A percentile compares a stretch with the other conserved stretches of the same genome.
phyloP scores from a whole-genome alignment of 2,797 vertebrate species.

The Mus caroli region DNA sequence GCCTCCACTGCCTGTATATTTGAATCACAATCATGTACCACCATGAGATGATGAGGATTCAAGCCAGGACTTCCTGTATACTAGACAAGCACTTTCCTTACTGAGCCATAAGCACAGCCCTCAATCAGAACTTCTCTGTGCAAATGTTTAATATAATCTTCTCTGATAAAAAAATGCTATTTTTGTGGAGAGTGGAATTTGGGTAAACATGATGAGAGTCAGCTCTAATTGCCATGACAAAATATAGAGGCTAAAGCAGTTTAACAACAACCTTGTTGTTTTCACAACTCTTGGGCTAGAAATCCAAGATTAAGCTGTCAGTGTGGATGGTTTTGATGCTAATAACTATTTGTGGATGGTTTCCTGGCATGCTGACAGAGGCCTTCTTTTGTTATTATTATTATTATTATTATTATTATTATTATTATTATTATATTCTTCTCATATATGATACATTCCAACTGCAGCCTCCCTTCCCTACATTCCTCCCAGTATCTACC shows the following conservation, averaged over 20 bases:
- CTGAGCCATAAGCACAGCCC: background rate
- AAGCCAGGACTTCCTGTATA: background rate
- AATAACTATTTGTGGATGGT: background rate
- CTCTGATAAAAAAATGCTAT: background rate
- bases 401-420: background rate
- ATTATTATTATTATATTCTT: background rate
- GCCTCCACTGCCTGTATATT: background rate
- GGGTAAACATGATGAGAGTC: background rate
- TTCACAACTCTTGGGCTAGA: background rate
- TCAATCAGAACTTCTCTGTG: background rate
- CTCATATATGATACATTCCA: background rate
- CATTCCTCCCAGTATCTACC: background rate
- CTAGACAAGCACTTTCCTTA: background rate
- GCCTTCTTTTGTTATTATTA: background rate
- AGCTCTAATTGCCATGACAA: background rate
- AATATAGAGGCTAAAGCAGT: background rate
- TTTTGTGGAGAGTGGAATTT: background rate
- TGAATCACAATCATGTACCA: background rate
- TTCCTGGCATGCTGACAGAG: background rate
- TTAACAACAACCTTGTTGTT: constrained; percentile 3
- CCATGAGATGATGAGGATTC: background rate
- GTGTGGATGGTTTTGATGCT: background rate
- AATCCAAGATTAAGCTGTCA: background rate
- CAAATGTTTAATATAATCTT: background rate
- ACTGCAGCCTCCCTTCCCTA: background rate